Evolutionary conservation across 2,888 invertebrate species (phyloP), one percentile per base, ranked within the genome.

Genomic region (Nomada fucata): DNA sequence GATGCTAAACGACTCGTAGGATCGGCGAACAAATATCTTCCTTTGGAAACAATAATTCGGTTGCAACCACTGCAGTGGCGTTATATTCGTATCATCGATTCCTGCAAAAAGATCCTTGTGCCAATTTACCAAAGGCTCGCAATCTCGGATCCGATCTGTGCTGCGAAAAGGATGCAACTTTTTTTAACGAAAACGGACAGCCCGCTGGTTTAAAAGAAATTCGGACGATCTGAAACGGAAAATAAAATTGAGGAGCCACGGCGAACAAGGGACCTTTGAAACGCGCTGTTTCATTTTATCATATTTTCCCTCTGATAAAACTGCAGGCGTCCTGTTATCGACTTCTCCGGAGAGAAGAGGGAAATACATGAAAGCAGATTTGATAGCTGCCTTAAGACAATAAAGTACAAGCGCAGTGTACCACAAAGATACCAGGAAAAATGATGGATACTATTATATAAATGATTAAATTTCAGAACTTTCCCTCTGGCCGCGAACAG

Each of bases 211-310:
- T 68, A 13, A 11, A 71, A n/a, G 20, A 13, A 11, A 52, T 52
- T 29, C 50, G 15, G 20, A 2, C n/a, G 15, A 50, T 36, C 63
- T 23, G 36, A 23, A 26, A n/a, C 9, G 44, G 11, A n/a, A n/a
- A 63, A 64, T 44, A 63, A 52, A 59, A 73, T 73, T 57, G 63
- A 63, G 55, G 60, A 36, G 15, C 23, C 44, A 36, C 29, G 13
- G 9, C 13, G n/a, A 44, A 42, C 1, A 23, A 26, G 10, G 23
- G 26, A 61, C 13, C 52, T 15, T 44, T 9, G 20, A 10, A 42
- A 26, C 20, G 61, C 5, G 13, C 50, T 36, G 55, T 63, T 76
- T 55, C 76, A 55, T 63, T 76, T 78, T 36, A 36, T 36, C 36
- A 7, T 74, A 77, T 74, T 20, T 50, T 20, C 53, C 15, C 53